Base-by-base conservation (phyloP, 2,888 invertebrate species). In the Cyclophora punctaria region DNA sequence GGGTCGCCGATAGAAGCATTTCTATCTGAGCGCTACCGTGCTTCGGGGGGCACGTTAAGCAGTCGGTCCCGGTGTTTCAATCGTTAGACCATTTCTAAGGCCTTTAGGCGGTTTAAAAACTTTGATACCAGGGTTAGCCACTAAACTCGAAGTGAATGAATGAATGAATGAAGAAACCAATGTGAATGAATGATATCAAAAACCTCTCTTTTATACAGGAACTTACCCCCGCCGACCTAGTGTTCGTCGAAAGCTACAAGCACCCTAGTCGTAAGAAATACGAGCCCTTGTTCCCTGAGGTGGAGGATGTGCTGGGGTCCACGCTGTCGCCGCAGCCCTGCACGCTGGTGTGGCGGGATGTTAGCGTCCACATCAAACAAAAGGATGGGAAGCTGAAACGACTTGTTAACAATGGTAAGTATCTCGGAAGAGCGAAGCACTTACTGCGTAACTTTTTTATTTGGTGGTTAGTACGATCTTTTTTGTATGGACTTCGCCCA, bases 311-410 rank as follows among this genome's bases (percentile, higher is more conserved):
- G 2, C 56, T 88, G 91, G 91, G 90, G n/a, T 86, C 90, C 35
- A 79, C 62, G 72, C 90, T 73, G 77, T 89, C 75, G 89, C 66
- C 89, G 20, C 90, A 90, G 52, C 91, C 92, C 45, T 94, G 93
- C 47, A 95, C 95, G 0, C 81, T 96, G 37, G 93, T 94, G 0
- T 96, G 96, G 96, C 89, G 92, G 46, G 94, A 96, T 70, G 79
- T 96, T 0, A 93, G 92, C 42, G 93, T 95, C 2, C 95, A 94
- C 64, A 91, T 92, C 59, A 89, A 70, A 62, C 75, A 67, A 51
- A 85, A 71, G 66, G 78, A 62, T 53, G 89, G 74, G 56, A 83
- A 64, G 59, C 90, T 93, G 68, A 95, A 94, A 75, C 90, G 93
- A 62, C 92, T 96, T 47, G 92, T 96, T 41, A 95, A 94, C 71